Evolutionary conservation across 2,113 vertebrate species (phyloP).

Genomic region (Pseudorasbora parva): DNA sequence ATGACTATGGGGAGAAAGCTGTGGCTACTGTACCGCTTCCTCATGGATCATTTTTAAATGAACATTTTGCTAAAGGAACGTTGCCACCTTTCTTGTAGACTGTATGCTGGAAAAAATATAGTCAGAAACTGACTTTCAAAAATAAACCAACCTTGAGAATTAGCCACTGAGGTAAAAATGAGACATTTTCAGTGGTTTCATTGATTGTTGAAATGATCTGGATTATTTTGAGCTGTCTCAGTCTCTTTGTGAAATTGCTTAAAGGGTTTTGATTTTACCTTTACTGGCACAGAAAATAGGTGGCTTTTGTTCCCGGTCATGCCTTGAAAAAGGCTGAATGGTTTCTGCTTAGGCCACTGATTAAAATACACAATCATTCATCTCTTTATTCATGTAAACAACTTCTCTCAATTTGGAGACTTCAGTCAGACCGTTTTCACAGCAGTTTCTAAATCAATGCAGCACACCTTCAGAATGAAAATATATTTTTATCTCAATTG

Average conservation of each 20-base stretch:
- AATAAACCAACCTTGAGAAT: background rate
- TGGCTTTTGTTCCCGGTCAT: background rate
- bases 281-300: conserved; percentile 7
- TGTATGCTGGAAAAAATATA: background rate
- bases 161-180: background rate
- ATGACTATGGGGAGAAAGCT: conserved; percentile 26
- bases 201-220: background rate
- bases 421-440: background rate
- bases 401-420: background rate
- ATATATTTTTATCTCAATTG: background rate
- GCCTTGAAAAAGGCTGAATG: background rate
- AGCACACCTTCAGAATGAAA: background rate
- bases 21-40: conserved; percentile 35
- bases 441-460: background rate
- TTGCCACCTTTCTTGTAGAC: background rate
- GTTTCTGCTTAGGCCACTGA: background rate
- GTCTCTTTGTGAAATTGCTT: background rate
- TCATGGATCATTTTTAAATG: conserved; percentile 48
- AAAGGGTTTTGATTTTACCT: background rate
- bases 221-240: background rate
- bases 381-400: conserved; percentile 17
- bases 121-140: background rate
- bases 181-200: background rate
- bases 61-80: background rate
- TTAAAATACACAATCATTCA: conserved; percentile 20